These are phyloP conservation scores for Caloenas nicobarica DNA, from an alignment of 2,113 vertebrate species.

Conservation along the genomic window DNA sequence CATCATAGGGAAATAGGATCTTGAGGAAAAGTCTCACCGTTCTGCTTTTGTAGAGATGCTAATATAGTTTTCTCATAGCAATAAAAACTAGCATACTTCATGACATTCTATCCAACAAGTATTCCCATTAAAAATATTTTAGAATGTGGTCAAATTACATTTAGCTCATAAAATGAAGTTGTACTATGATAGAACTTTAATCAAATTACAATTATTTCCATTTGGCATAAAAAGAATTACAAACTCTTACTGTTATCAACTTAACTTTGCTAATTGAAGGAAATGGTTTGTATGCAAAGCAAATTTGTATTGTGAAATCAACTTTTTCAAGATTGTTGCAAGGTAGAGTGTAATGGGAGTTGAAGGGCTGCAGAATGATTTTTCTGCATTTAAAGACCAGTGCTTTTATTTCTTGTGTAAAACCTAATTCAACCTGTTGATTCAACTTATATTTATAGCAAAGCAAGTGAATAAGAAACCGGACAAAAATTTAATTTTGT, in stretches of 20 bases:
- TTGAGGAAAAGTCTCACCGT: not conserved
- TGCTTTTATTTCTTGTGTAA: not conserved
- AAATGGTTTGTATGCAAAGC: not conserved
- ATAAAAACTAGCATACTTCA: not conserved
- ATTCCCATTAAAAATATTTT: not conserved
- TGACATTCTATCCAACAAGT: not conserved
- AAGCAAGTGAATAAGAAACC: constrained; percentile 20
- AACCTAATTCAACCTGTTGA: not conserved
- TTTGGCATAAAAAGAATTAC: not conserved
- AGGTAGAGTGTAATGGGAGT: not conserved
- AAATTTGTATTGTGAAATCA: constrained; percentile 9
- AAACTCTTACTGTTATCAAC: not conserved
- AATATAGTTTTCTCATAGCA: not conserved
- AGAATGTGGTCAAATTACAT: constrained; percentile 1
- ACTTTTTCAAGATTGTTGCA: not conserved
- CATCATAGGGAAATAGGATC: not conserved
- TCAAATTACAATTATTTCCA: constrained; percentile 13
- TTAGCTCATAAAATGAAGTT: not conserved
- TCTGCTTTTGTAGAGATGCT: not conserved
- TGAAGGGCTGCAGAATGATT: not conserved
- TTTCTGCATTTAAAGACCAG: not conserved
- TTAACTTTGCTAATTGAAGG: constrained; percentile 42
- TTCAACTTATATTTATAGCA: constrained; percentile 18
- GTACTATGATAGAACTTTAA: not conserved
- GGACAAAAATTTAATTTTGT: not conserved